A percentile compares a stretch with the other conserved stretches of the same genome.
phyloP scores from a whole-genome alignment of 2,888 invertebrate genomes.

The Epinotia ramella region DNA sequence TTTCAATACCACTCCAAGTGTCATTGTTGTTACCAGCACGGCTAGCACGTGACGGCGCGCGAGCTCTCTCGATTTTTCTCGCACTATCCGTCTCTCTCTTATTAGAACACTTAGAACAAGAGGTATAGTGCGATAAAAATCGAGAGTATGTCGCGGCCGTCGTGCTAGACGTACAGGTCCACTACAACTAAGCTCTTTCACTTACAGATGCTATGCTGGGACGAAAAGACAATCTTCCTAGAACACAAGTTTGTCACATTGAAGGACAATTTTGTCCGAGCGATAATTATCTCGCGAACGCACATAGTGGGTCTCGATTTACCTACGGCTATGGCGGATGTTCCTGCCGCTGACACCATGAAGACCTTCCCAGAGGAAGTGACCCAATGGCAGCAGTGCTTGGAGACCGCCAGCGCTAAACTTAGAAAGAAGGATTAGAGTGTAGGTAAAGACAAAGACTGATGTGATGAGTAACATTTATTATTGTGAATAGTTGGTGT shows the following conservation, averaged over 20 bases:
- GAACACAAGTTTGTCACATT: conserved; percentile 40
- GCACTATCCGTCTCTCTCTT: too few relatives aligned
- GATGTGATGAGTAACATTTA: neutral
- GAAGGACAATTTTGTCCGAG: conserved; percentile 33
- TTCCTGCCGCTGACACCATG: conserved; percentile 1
- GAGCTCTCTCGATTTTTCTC: too few relatives aligned
- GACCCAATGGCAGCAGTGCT: conserved; percentile 28
- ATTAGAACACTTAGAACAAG: too few relatives aligned
- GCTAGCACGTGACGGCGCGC: too few relatives aligned
- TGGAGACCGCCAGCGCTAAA: conserved; percentile 30
- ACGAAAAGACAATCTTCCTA: conserved; percentile 30
- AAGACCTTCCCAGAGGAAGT: conserved; percentile 26
- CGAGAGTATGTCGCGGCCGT: too few relatives aligned
- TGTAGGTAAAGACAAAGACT: conserved; percentile 10
- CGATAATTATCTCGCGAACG: conserved; percentile 16
- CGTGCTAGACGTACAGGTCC: too few relatives aligned
- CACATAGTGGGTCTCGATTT: conserved; percentile 30
- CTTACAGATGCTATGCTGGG: conserved; percentile 39
- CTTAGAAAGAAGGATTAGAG: conserved; percentile 35
- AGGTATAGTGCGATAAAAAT: too few relatives aligned
- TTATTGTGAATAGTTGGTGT: neutral
- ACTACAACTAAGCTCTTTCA: neutral
- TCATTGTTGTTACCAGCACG: neutral
- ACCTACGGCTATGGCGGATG: conserved; percentile 9
- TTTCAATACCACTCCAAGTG: too few relatives aligned